phyloP scores from a whole-genome alignment of 2,888 invertebrate genomes.

The Cerastis leucographa region DNA sequence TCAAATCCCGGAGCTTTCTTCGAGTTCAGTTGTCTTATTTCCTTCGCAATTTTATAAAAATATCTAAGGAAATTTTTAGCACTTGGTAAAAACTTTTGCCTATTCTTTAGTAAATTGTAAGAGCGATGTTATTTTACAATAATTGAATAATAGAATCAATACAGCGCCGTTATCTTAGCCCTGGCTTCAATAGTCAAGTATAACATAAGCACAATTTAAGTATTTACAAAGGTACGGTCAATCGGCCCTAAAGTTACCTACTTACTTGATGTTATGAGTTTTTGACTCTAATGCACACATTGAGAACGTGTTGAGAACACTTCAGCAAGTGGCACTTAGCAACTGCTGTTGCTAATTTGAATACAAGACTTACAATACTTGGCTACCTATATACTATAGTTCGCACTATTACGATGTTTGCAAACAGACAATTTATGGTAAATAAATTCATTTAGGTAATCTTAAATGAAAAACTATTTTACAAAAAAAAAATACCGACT shows the following conservation, averaged over 20 bases:
- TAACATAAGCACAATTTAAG: neutral
- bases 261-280: neutral
- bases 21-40: too few relatives aligned
- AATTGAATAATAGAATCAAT: neutral
- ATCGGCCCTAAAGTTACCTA: neutral
- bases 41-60: too few relatives aligned
- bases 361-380: neutral
- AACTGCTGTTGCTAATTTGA: neutral
- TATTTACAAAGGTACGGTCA: conserved; percentile 8
- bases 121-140: neutral
- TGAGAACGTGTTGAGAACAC: neutral
- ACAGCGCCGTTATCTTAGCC: neutral
- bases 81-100: too few relatives aligned
- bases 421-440: too few relatives aligned
- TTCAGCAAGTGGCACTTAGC: neutral
- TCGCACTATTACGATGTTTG: too few relatives aligned
- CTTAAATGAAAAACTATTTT: too few relatives aligned
- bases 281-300: neutral
- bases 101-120: too few relatives aligned
- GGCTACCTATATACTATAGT: neutral
- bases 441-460: too few relatives aligned
- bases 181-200: conserved; percentile 1
- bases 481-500: too few relatives aligned
- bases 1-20: too few relatives aligned
- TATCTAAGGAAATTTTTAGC: too few relatives aligned